Conservation (phyloP, 2,888 invertebrate species). For the Rotaria magnacalcarata region DNA sequence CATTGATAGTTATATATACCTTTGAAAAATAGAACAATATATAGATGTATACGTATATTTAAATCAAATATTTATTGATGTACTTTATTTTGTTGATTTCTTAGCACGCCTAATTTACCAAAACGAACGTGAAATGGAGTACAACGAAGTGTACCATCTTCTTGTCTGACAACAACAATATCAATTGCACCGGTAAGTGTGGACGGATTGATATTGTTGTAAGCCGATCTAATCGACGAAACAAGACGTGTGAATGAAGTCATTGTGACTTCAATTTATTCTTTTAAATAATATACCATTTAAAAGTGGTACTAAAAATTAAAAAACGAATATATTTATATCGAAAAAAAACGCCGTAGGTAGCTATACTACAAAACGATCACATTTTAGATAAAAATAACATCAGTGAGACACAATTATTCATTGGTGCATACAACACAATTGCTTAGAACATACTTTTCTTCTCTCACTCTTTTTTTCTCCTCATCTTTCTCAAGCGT, state of each 20-base stretch:
- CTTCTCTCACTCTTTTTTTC: background rate
- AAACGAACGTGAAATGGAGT: conserved; percentile 99
- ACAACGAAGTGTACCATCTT: conserved; percentile 85
- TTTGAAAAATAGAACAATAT: background rate
- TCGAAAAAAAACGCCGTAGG: too few relatives aligned
- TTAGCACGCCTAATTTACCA: conserved; percentile 92
- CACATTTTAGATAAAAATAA: background rate
- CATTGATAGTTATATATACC: conserved; percentile 78
- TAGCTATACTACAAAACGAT: background rate
- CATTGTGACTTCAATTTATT: background rate
- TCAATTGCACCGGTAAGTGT: conserved; percentile 69
- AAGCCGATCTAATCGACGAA: background rate
- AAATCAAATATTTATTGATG: conserved; percentile 61
- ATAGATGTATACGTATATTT: background rate
- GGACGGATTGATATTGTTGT: conserved; percentile 14
- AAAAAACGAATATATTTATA: background rate
- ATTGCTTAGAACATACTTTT: background rate
- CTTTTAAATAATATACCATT: background rate
- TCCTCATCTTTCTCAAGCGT: too few relatives aligned
- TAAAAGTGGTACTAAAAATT: background rate
- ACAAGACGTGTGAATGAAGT: background rate
- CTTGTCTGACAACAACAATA: conserved; percentile 91
- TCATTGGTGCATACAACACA: background rate
- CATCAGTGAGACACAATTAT: background rate
- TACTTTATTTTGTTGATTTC: conserved; percentile 86